Conservation (phyloP, 2,888 invertebrate species). For the Pogonocherus hispidulus region DNA sequence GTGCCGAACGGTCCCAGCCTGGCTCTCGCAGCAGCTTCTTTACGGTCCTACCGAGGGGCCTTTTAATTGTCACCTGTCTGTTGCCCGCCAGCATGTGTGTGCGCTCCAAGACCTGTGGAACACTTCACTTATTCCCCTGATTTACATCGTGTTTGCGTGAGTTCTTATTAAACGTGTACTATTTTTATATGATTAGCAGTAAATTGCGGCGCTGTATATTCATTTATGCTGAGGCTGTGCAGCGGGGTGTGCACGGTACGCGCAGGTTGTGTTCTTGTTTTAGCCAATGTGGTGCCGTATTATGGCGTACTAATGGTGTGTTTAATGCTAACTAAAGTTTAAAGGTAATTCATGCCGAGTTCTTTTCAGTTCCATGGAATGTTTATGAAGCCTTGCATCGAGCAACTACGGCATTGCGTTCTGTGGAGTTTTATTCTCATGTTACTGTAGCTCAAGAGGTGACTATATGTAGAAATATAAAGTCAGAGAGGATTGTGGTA, state of each 20-base stretch:
- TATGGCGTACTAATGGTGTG: conserved; percentile 20
- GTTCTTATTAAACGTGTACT: conserved; percentile 39
- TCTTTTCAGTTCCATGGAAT: background rate
- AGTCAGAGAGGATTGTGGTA: too few relatives aligned
- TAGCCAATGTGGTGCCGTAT: conserved; percentile 17
- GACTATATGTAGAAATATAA: too few relatives aligned
- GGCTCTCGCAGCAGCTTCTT: conserved; percentile 40
- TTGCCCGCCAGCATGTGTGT: conserved; percentile 38
- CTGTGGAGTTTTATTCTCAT: background rate
- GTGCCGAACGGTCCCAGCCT: conserved; percentile 21
- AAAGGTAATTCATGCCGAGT: background rate
- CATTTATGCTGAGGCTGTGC: conserved; percentile 29
- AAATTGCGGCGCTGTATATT: conserved; percentile 34
- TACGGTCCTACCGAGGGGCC: conserved; percentile 43
- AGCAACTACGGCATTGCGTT: background rate
- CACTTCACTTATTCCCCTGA: conserved; percentile 34
- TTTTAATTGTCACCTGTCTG: conserved; percentile 50
- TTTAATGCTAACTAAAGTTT: conserved; percentile 4
- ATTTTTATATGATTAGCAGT: conserved; percentile 39
- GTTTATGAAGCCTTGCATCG: background rate
- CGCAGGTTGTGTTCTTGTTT: conserved; percentile 16
- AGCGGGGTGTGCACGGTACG: conserved; percentile 22
- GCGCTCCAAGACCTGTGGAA: conserved; percentile 33
- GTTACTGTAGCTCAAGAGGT: background rate
- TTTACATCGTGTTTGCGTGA: conserved; percentile 47